Evolutionary conservation across 2,888 invertebrate genomes (phyloP), one percentile per base, ranked within the genome.

Genomic region (Cacoxenus indagator): DNA sequence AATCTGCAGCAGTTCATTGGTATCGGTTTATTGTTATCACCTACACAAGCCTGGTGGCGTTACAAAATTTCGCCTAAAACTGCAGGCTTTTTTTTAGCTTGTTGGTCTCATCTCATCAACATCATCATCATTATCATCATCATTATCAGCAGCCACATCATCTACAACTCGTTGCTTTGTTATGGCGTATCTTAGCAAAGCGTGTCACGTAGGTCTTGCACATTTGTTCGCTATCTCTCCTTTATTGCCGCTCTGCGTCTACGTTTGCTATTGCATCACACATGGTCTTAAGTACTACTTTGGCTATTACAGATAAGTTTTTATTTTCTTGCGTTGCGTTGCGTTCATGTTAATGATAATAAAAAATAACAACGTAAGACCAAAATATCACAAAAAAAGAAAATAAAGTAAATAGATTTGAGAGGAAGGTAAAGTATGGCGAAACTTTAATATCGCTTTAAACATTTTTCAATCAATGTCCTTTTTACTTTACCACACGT

Each of bases 211-310:
- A 22, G n/a, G 17, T 22, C 9, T 9, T 51, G 51, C 51, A 51
- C 51, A 51, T 51, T 51, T 22, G 51, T 51, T 6, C 19, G 22
- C 19, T 37, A 62, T 43, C 43, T 62, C 24, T 17, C 22, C 45
- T 62, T 62, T 62, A 62, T 62, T 62, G 45, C 61, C 24, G 29
- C 26, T 62, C 19, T 62, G 61, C 24, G 45, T 62, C 61, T 43
- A 43, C 45, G 29, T 43, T 31, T 45, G 26, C 29, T 31, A 19
- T 26, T 62, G 24, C 45, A 62, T 62, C 61, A 62, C 31, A 59
- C 43, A 62, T 62, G 24, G 61, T 62, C 61, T 62, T 62, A 62
- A 62, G 61, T 43, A 62, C 61, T 43, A 22, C 24, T 62, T 62
- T 6, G 43, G 61, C 45, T 62, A 62, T 62, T 45, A 62, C 17